Percentiles rank a stretch among this genome's conserved stretches.
Evolutionary conservation across 2,888 invertebrate genomes (phyloP).

Genomic region (Sminthurides aquaticus): DNA sequence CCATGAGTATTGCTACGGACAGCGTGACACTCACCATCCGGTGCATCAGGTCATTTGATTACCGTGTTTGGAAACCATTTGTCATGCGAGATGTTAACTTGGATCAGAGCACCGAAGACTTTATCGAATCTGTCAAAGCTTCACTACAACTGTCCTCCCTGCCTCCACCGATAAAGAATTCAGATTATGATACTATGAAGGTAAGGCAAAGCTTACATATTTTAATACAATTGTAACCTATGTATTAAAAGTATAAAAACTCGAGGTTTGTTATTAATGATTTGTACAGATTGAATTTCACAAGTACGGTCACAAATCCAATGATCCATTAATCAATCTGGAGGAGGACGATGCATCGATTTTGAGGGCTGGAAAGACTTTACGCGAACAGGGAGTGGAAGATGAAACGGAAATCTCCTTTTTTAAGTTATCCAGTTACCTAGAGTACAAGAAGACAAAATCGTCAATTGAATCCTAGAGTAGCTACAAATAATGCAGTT

Average conservation of each 20-base stretch:
- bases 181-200: constrained; percentile 46
- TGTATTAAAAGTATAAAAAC: too few species aligned
- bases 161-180: constrained; percentile 45
- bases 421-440: constrained; percentile 45
- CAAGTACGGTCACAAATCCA: constrained; percentile 46
- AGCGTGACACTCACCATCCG: constrained; percentile 44
- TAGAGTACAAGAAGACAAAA: constrained; percentile 30
- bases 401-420: constrained; percentile 47
- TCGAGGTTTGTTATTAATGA: not conserved
- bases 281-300: constrained; percentile 44
- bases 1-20: too few species aligned
- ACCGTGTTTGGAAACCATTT: constrained; percentile 46
- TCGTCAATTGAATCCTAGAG: too few species aligned
- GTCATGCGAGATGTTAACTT: constrained; percentile 44
- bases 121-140: constrained; percentile 40
- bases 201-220: constrained; percentile 40
- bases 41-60: constrained; percentile 46
- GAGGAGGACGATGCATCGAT: constrained; percentile 45
- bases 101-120: constrained; percentile 39
- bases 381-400: constrained; percentile 43
- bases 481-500: too few species aligned
- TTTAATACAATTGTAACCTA: too few species aligned
- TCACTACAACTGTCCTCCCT: constrained; percentile 40
- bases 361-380: constrained; percentile 38
- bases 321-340: constrained; percentile 46